Percentiles rank a stretch among this genome's conserved stretches.
Evolutionary conservation across 1,140 invertebrate species (phyloP).

Genomic region (Leptoteleia sp.): DNA sequence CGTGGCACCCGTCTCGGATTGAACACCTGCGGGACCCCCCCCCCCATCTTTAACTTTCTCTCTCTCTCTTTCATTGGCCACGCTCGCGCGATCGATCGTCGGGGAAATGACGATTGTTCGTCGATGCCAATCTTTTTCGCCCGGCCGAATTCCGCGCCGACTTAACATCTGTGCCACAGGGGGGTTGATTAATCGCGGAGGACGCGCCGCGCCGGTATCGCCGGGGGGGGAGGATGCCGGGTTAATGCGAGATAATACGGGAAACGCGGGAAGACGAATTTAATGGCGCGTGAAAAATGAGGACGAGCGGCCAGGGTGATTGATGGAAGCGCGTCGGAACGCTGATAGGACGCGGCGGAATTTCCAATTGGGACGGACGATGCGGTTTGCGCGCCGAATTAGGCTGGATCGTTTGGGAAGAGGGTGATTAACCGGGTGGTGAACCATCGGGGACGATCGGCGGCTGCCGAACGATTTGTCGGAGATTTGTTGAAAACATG

Average conservation of each 20-base stretch:
- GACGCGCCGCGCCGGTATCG: not conserved
- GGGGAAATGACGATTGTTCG: constrained; percentile 41
- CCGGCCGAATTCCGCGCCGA: constrained; percentile 1
- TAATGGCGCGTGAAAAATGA: constrained; percentile 34
- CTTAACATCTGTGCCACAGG: constrained; percentile 24
- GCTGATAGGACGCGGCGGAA: constrained; percentile 5
- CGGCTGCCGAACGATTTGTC: no score
- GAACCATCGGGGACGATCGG: not conserved
- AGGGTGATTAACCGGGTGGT: not conserved
- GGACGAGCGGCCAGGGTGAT: not conserved
- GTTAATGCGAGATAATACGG: constrained; percentile 3
- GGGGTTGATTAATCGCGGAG: constrained; percentile 32
- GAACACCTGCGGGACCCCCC: constrained; percentile 54
- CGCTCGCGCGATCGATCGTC: constrained; percentile 41
- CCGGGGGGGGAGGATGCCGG: not conserved
- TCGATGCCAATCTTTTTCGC: constrained; percentile 29
- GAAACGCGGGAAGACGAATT: constrained; percentile 13
- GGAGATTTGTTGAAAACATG: no score
- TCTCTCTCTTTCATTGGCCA: no score
- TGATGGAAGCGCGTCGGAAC: constrained; percentile 6
- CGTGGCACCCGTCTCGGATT: constrained; percentile 47
- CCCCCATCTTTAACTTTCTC: no score
- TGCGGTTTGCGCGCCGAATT: not conserved
- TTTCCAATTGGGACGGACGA: constrained; percentile 8
- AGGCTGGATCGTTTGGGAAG: not conserved